Percentiles rank a stretch among this genome's conserved stretches.
These are phyloP conservation scores for Galago senegalensis DNA, from an alignment of 2,797 vertebrate species.

Conservation along the genomic window DNA sequence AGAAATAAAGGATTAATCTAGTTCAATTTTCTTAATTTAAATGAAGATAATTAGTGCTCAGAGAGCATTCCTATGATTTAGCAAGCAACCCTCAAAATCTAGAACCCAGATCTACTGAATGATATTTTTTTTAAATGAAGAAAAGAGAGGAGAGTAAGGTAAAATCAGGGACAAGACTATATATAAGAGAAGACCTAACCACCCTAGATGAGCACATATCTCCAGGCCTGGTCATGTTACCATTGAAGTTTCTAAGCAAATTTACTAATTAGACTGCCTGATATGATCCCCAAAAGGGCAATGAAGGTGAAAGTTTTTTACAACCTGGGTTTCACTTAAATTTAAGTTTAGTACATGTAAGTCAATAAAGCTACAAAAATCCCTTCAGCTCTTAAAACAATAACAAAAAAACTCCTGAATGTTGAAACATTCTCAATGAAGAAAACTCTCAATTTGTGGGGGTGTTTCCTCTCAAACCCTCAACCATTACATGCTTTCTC, in stretches of 20 bases:
- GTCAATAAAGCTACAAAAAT: slow-evolving; percentile 51
- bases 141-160: background rate
- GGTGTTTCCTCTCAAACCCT: background rate
- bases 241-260: background rate
- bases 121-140: background rate
- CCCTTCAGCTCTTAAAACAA: slow-evolving; percentile 15
- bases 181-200: background rate
- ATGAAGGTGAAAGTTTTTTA: background rate
- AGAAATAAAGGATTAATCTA: slow-evolving; percentile 46
- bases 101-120: background rate
- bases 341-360: slow-evolving; percentile 10
- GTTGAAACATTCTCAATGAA: background rate
- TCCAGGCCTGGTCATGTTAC: background rate
- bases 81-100: background rate
- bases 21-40: background rate
- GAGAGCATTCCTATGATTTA: background rate
- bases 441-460: slow-evolving; percentile 22
- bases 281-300: background rate
- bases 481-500: slow-evolving; percentile 62
- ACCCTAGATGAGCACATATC: background rate
- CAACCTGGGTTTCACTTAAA: slow-evolving; percentile 36
- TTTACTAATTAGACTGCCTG: background rate
- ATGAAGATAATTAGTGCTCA: background rate
- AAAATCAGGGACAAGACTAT: background rate
- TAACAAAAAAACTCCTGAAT: slow-evolving; percentile 23